Evolutionary conservation across 2,113 vertebrate genomes (phyloP).

Genomic region (Ceyx melanurus): DNA sequence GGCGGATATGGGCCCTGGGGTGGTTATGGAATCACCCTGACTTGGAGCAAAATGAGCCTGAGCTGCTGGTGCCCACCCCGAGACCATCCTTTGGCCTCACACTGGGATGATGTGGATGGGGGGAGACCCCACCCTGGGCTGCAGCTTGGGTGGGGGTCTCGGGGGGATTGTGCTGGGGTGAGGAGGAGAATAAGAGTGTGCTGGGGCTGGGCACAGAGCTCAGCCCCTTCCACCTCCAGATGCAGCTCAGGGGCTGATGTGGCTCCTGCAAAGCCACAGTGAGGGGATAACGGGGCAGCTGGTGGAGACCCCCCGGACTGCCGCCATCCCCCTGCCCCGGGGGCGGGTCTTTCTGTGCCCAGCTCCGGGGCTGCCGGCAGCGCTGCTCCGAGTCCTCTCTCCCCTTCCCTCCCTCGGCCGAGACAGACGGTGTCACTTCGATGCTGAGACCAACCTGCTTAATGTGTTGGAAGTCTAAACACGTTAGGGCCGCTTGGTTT

Average conservation of each 20-base stretch:
- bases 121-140: accelerated
- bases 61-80: neutral
- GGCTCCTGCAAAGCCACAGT: accelerated
- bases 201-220: accelerated
- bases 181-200: accelerated
- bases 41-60: accelerated
- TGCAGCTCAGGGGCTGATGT: accelerated
- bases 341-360: neutral
- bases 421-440: constrained; percentile 57
- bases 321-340: neutral
- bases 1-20: accelerated
- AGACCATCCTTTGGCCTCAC: accelerated
- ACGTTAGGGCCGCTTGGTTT: constrained; percentile 60
- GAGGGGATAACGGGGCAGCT: neutral
- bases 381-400: neutral
- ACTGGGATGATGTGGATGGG: accelerated
- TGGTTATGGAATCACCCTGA: accelerated
- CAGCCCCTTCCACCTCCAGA: neutral
- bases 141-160: neutral
- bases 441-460: constrained; percentile 52
- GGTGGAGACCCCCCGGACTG: neutral
- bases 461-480: constrained; percentile 61
- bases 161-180: accelerated
- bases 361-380: neutral
- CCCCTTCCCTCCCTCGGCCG: neutral